Evolutionary conservation across 2,888 invertebrate genomes (phyloP).

Genomic region (Herminia tarsipennalis): DNA sequence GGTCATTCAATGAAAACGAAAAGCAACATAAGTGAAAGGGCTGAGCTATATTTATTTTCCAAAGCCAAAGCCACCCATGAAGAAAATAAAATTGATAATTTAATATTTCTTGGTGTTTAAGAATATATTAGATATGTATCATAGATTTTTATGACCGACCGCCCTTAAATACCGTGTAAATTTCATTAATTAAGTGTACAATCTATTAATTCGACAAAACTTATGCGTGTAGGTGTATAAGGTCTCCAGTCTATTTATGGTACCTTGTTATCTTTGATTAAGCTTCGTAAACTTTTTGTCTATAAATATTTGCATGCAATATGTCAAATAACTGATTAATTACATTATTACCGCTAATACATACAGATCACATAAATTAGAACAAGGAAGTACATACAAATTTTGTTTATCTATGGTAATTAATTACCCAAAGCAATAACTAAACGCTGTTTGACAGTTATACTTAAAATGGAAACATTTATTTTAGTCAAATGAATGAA

Average conservation of each 20-base stretch:
- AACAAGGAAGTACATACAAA: conserved; percentile 8
- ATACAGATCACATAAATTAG: conserved; percentile 2
- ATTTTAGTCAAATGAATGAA: conserved; percentile 24
- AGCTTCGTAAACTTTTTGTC: conserved; percentile 57
- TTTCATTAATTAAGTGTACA: conserved; percentile 40
- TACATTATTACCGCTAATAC: conserved; percentile 18
- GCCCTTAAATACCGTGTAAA: conserved; percentile 28
- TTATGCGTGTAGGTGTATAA: conserved; percentile 54
- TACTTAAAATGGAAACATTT: conserved; percentile 20
- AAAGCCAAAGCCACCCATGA: conserved; percentile 9
- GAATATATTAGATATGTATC: conserved; percentile 5
- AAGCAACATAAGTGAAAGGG: too few species aligned
- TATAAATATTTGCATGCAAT: conserved; percentile 54
- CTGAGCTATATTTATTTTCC: too few species aligned
- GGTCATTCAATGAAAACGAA: too few species aligned
- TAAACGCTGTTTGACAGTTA: conserved; percentile 26
- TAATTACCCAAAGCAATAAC: conserved; percentile 11
- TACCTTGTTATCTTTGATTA: conserved; percentile 56
- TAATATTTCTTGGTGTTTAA: conserved; percentile 3
- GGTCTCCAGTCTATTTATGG: conserved; percentile 54
- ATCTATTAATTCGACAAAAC: conserved; percentile 39
- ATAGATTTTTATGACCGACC: conserved; percentile 11
- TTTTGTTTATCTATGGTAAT: conserved; percentile 4
- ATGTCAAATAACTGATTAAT: conserved; percentile 45
- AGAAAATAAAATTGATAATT: conserved; percentile 1